phyloP scores from a whole-genome alignment of 2,113 vertebrate species.

The Nannobrachium achirus region DNA sequence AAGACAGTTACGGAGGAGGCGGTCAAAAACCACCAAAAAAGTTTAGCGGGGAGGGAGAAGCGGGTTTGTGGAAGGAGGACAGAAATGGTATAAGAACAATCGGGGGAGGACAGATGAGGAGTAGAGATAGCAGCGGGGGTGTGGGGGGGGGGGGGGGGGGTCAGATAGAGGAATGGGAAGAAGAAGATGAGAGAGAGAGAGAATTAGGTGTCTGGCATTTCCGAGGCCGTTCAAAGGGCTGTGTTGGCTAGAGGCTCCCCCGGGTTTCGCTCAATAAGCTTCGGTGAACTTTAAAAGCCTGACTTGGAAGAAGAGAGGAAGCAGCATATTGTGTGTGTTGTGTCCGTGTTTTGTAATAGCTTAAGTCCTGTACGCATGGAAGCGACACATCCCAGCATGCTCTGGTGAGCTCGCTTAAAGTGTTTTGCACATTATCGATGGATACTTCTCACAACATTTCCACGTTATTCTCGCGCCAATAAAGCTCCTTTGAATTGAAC shows the following conservation, averaged over 20 bases:
- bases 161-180: background rate
- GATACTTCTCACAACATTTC: too few species aligned
- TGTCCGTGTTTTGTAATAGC: too few species aligned
- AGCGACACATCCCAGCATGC: too few species aligned
- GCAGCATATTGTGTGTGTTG: background rate
- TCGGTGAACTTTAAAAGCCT: slow-evolving; percentile 67
- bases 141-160: background rate
- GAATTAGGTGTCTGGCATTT: slow-evolving; percentile 72
- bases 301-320: slow-evolving; percentile 35
- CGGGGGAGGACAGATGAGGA: slow-evolving; percentile 5
- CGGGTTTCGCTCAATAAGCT: slow-evolving; percentile 69
- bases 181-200: slow-evolving; percentile 45
- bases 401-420: too few species aligned
- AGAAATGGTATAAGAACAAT: background rate
- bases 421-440: too few species aligned
- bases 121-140: slow-evolving; percentile 22
- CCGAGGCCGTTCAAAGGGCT: slow-evolving; percentile 63
- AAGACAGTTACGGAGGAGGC: too few species aligned
- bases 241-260: slow-evolving; percentile 37
- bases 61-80: too few species aligned
- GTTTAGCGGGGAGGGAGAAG: too few species aligned
- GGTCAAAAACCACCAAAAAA: too few species aligned
- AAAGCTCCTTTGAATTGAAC: too few species aligned
- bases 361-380: too few species aligned
- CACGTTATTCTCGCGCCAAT: too few species aligned